phyloP scores from a whole-genome alignment of 2,797 vertebrate species.

The Moxostoma hubbsi region DNA sequence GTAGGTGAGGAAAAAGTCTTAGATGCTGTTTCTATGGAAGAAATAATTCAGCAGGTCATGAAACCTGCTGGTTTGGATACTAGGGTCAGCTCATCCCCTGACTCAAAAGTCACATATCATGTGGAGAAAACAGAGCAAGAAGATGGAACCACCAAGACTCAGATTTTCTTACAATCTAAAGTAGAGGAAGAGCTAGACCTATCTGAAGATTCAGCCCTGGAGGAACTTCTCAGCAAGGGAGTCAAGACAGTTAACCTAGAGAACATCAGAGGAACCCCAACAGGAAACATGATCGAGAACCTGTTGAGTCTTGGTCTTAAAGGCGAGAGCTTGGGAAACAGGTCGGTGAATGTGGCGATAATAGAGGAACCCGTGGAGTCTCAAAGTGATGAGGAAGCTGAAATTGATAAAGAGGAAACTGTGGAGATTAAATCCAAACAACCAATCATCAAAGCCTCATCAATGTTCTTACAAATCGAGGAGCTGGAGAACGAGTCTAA shows the following conservation, averaged over 20 bases:
- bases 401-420: conserved; percentile 81
- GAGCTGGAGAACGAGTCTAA: conserved; percentile 83
- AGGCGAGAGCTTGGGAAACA: conserved; percentile 73
- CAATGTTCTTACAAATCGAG: conserved; percentile 85
- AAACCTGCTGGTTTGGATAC: conserved; percentile 79
- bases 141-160: conserved; percentile 83
- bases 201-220: conserved; percentile 74
- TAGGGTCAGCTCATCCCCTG: conserved; percentile 69
- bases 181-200: conserved; percentile 84
- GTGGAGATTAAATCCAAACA: conserved; percentile 75
- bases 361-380: conserved; percentile 85
- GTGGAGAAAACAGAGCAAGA: conserved; percentile 83
- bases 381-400: conserved; percentile 69
- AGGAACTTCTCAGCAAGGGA: conserved; percentile 78
- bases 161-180: conserved; percentile 87
- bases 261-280: conserved; percentile 77
- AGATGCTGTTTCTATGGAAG: conserved; percentile 81
- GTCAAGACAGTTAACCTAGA: conserved; percentile 79
- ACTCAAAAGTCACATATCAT: conserved; percentile 83
- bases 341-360: conserved; percentile 88
- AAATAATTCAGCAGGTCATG: conserved; percentile 88
- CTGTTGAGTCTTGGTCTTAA: conserved; percentile 81
- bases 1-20: conserved; percentile 73
- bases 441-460: conserved; percentile 68
- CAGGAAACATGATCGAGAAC: conserved; percentile 84